A percentile compares a stretch with the other conserved stretches of the same genome.
phyloP scores from a whole-genome alignment of 1,140 invertebrate genomes.

The Temnothorax longispinosus region DNA sequence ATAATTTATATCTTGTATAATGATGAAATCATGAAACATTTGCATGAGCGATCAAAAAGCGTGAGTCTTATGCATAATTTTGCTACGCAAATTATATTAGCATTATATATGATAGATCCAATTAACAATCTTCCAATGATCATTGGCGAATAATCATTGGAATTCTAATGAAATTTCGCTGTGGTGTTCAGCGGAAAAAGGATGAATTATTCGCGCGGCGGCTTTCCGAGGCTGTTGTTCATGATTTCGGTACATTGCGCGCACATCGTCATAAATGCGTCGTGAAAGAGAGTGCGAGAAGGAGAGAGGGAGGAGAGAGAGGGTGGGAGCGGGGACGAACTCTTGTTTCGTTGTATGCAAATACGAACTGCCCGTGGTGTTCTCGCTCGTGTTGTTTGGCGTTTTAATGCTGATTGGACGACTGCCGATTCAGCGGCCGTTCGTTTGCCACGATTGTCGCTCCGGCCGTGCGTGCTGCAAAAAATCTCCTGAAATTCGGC shows the following conservation, averaged over 20 bases:
- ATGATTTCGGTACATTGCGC: conserved; percentile 53
- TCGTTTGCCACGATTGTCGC: conserved; percentile 82
- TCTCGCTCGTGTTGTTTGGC: conserved; percentile 82
- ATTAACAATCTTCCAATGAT: neutral
- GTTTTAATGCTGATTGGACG: conserved; percentile 85
- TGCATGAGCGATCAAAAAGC: neutral
- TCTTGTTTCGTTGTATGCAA: conserved; percentile 62
- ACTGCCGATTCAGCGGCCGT: conserved; percentile 84
- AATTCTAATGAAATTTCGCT: conserved; percentile 36
- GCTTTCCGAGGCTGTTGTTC: conserved; percentile 12
- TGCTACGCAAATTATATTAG: neutral
- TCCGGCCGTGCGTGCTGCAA: conserved; percentile 59
- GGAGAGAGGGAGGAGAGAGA: neutral
- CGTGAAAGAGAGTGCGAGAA: conserved; percentile 55
- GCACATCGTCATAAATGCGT: conserved; percentile 66
- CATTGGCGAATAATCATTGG: neutral
- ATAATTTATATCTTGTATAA: neutral
- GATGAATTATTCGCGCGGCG: conserved; percentile 58
- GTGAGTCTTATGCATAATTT: neutral
- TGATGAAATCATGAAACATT: neutral
- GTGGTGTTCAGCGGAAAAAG: conserved; percentile 17
- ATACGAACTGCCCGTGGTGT: conserved; percentile 71
- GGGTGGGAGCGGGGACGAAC: neutral
- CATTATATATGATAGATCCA: neutral
- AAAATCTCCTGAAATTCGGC: conserved; percentile 77